phyloP scores from a whole-genome alignment of 2,888 invertebrate species.

The Drosophila fulvimacula region DNA sequence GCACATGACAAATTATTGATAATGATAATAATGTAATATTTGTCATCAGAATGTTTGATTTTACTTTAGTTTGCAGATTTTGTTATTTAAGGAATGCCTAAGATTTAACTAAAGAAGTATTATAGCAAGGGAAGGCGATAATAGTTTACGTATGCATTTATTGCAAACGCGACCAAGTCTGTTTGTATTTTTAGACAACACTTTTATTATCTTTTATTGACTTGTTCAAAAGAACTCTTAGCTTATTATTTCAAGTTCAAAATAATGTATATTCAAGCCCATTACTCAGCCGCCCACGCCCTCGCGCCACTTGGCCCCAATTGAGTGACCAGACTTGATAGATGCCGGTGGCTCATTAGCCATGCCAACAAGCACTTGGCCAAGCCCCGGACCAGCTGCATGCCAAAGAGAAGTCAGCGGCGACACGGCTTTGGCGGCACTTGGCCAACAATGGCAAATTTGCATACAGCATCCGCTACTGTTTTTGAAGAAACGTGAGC shows the following conservation, averaged over 20 bases:
- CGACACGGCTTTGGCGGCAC: constrained; percentile 70
- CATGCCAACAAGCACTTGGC: constrained; percentile 73
- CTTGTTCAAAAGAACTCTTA: background rate
- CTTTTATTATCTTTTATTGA: background rate
- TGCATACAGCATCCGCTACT: constrained; percentile 81
- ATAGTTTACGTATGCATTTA: no score
- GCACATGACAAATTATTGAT: background rate
- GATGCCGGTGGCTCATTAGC: constrained; percentile 64
- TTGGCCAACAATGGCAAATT: constrained; percentile 66
- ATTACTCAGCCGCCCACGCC: constrained; percentile 8
- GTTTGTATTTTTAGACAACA: background rate
- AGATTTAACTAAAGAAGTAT: no score
- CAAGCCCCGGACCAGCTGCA: constrained; percentile 64
- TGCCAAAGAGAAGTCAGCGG: constrained; percentile 43
- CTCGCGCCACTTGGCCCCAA: constrained; percentile 61
- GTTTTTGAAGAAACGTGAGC: constrained; percentile 69
- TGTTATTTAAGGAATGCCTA: no score
- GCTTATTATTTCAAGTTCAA: constrained; percentile 40
- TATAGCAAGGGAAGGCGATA: no score
- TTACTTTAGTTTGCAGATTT: no score
- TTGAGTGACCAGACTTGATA: constrained; percentile 68
- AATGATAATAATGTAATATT: constrained; percentile 1
- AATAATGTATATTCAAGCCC: constrained; percentile 46
- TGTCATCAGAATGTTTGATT: background rate
- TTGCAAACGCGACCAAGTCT: no score